A percentile compares a stretch with the other conserved stretches of the same genome.
Evolutionary conservation across 2,888 invertebrate genomes (phyloP).

Genomic region (Craniophora ligustri): DNA sequence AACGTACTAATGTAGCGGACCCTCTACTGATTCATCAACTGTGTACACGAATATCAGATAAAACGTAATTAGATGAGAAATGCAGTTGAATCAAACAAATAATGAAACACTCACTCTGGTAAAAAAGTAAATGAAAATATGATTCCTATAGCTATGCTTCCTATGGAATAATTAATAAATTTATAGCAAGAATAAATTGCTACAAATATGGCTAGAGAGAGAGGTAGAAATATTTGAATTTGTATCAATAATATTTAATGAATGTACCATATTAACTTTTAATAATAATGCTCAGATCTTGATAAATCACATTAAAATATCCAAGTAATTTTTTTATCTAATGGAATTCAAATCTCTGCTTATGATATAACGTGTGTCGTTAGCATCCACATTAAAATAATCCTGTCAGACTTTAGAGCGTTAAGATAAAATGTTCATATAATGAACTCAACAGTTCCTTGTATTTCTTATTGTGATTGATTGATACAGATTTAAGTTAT

Average conservation of each 20-base stretch:
- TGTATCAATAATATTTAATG: conserved; percentile 7
- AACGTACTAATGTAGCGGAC: conserved; percentile 20
- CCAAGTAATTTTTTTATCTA: conserved; percentile 37
- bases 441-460: conserved; percentile 29
- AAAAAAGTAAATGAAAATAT: conserved; percentile 20
- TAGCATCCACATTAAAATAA: conserved; percentile 58
- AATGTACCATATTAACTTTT: conserved; percentile 18
- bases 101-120: conserved; percentile 24
- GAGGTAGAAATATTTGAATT: no score
- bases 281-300: conserved; percentile 6
- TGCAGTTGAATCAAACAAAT: conserved; percentile 25
- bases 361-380: conserved; percentile 37
- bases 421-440: conserved; percentile 64
- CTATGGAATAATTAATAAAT: no score
- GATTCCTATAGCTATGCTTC: conserved; percentile 1
- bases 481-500: conserved; percentile 22
- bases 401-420: conserved; percentile 61
- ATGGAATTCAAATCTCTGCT: conserved; percentile 56
- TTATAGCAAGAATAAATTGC: no score
- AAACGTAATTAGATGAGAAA: conserved; percentile 42
- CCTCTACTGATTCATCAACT: conserved; percentile 5
- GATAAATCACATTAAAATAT: conserved; percentile 30
- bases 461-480: conserved; percentile 38
- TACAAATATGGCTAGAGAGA: no score
- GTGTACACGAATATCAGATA: conserved; percentile 42